Evolutionary conservation across 2,113 vertebrate genomes (phyloP), one percentile per base, ranked within the genome.

Genomic region (Nymphicus hollandicus): DNA sequence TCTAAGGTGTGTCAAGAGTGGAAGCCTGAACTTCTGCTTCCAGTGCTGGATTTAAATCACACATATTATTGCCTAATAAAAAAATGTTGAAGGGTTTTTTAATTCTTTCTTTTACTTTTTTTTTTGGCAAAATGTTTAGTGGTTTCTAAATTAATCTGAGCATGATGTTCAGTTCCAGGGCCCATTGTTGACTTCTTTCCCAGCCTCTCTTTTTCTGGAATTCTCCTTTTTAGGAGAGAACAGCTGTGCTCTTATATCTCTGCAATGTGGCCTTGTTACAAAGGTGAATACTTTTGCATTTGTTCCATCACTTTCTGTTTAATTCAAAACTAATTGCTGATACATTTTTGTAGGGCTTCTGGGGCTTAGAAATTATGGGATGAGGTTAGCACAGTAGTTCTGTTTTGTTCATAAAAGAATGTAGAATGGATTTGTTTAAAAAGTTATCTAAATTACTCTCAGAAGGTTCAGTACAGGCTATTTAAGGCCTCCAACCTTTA

Each of bases 281-380:
- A 97, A 96, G 95, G 96, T 96, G 98, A 98, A 97, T 97, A 95
- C 88, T 96, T 97, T 52, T 86, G 73, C 95, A 91, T 96, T 96
- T 93, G 85, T 97, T 97, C 92, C 93, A 96, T 96, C 94, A 94
- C 74, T 97, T 96, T 96, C 96, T 97, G 95, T 97, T 97, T 96
- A 96, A 97, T 97, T 98, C 97, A 97, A 94, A 97, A 96, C 72
- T 97, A 98, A 98, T 97, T 97, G 95, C 97, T 87, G 93, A 97
- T 97, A 94, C 85, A 95, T 96, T 97, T 97, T 92, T 92, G 71
- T 66, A 94, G 95, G 92, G 82, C 81, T 95, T 91, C 86, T 93
- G 97, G 95, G 96, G 95, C 72, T 94, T 93, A 55, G 88, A 94
- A 96, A 95, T 71, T 91, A 85, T 96, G 89, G 76, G 95, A 96